Evolutionary conservation across 2,888 invertebrate species (phyloP).

Genomic region (Penaeus monodon): DNA sequence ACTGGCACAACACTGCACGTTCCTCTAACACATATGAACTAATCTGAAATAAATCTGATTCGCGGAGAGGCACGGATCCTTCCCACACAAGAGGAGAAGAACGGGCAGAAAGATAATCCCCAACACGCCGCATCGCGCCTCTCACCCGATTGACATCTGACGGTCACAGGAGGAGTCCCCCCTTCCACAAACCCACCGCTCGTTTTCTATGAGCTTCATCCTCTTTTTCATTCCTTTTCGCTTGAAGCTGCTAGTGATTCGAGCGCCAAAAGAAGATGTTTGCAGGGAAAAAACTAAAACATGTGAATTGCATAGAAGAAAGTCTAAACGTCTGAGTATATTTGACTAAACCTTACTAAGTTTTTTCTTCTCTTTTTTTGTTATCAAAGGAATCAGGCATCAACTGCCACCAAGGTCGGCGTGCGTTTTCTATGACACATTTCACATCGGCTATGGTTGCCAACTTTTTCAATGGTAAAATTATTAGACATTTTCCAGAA

Average conservation of each 20-base stretch:
- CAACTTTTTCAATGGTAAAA: no score
- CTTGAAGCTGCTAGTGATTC: neutral
- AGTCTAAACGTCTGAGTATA: no score
- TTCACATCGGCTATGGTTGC: no score
- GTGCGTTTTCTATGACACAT: no score
- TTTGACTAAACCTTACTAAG: no score
- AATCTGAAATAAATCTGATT: constrained; percentile 19
- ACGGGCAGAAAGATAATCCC: constrained; percentile 6
- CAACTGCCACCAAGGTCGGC: no score
- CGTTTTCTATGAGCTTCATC: neutral
- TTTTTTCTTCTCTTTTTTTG: no score
- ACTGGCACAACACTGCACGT: neutral
- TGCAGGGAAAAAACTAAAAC: no score
- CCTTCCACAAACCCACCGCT: neutral
- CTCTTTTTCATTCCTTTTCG: neutral
- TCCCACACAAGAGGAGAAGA: no score
- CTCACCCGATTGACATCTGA: constrained; percentile 30
- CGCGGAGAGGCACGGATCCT: neutral
- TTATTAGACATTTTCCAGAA: no score
- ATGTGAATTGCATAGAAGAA: no score
- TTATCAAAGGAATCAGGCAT: no score
- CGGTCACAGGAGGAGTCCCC: constrained; percentile 1
- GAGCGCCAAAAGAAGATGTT: neutral
- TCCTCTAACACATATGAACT: neutral
- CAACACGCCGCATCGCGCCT: neutral